Evolutionary conservation across 2,888 invertebrate genomes (phyloP).

Genomic region (Muscina levida): DNA sequence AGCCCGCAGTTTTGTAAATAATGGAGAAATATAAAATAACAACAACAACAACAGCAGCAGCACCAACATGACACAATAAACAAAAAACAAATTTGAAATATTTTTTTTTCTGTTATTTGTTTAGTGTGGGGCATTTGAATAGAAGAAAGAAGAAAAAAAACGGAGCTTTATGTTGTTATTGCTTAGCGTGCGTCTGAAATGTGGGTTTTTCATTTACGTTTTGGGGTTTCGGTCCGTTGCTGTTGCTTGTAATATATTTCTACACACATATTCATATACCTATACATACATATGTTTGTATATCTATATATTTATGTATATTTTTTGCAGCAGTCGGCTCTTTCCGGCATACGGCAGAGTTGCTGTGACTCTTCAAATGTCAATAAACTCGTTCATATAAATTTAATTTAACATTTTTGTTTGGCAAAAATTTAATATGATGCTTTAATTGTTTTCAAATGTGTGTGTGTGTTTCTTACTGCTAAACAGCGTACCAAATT

Average conservation of each 20-base stretch:
- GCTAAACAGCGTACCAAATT: no score
- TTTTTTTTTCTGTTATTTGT: conserved; percentile 11
- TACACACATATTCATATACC: no score
- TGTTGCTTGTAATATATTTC: neutral
- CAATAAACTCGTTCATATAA: conserved; percentile 42
- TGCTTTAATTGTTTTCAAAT: neutral
- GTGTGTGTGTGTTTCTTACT: no score
- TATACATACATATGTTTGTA: neutral
- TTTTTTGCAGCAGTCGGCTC: neutral
- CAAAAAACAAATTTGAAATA: conserved; percentile 56
- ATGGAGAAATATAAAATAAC: conserved; percentile 27
- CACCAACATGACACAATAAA: conserved; percentile 63
- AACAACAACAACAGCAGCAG: conserved; percentile 34
- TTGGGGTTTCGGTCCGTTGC: neutral
- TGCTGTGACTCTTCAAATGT: conserved; percentile 19
- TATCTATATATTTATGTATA: neutral
- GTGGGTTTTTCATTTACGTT: neutral
- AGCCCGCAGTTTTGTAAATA: conserved; percentile 27
- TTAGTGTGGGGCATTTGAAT: conserved; percentile 19
- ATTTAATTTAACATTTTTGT: neutral
- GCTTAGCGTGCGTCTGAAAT: neutral
- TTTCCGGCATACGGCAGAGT: conserved; percentile 31
- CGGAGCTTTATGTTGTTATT: conserved; percentile 14
- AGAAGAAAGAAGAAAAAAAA: no score
- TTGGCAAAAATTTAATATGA: no score